phyloP scores from a whole-genome alignment of 30 jellyfish, hydroid and myxozoan species.

The Aurelia sp. region DNA sequence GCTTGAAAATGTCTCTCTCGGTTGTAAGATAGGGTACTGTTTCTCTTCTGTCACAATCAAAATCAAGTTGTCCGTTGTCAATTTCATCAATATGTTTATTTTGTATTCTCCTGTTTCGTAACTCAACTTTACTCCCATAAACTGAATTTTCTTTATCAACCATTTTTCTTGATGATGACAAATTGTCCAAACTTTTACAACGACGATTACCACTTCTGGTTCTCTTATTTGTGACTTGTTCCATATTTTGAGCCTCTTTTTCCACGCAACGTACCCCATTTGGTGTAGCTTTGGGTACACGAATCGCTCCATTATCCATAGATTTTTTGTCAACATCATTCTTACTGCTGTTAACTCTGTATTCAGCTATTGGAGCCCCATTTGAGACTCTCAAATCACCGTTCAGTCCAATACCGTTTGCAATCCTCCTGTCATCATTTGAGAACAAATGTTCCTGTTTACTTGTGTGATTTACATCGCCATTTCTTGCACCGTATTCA shows the following conservation, averaged over 20 bases:
- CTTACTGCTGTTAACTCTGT: too few relatives aligned
- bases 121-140: constrained; percentile 46
- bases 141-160: constrained; percentile 24
- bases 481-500: background rate
- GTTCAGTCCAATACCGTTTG: background rate
- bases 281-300: background rate
- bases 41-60: constrained; percentile 29
- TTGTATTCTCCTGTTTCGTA: background rate
- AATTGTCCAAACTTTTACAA: constrained; percentile 43
- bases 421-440: background rate
- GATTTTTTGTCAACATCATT: too few relatives aligned
- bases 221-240: background rate
- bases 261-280: background rate
- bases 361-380: too few relatives aligned
- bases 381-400: background rate
- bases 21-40: constrained; percentile 59
- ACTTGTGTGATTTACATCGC: background rate
- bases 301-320: background rate
- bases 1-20: constrained; percentile 63
- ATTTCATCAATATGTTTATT: background rate
- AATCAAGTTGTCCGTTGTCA: background rate
- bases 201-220: constrained; percentile 2
- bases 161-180: constrained; percentile 12
- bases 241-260: background rate
- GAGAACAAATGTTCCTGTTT: background rate